Evolutionary conservation across 2,797 vertebrate species (phyloP).

Genomic region (Syngnathus rostellatus): DNA sequence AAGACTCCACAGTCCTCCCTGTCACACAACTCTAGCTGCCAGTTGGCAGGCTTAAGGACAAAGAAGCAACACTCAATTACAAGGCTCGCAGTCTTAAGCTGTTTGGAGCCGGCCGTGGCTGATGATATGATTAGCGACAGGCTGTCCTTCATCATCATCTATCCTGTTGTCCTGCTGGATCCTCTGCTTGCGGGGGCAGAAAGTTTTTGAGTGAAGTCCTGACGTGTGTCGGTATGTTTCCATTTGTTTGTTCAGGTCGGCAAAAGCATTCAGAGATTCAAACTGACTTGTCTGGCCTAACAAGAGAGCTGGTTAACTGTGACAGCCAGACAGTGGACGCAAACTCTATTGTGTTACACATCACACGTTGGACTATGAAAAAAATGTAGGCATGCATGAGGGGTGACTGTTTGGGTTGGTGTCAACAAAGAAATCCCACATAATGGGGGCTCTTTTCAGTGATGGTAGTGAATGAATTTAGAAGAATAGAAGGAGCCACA

Average conservation of each 20-base stretch:
- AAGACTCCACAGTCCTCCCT: slow-evolving; percentile 12
- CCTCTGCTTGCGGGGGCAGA: slow-evolving; percentile 5
- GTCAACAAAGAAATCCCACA: slow-evolving; percentile 1
- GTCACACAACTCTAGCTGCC: slow-evolving; percentile 16
- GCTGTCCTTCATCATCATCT: slow-evolving; percentile 12
- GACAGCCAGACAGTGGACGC: background rate
- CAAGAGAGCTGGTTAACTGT: slow-evolving; percentile 3
- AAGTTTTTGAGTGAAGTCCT: slow-evolving; percentile 1
- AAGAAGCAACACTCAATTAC: slow-evolving; percentile 20
- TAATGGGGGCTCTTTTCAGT: background rate
- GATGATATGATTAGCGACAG: slow-evolving; percentile 25
- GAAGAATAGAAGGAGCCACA: background rate
- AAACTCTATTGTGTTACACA: slow-evolving; percentile 5
- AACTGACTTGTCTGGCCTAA: background rate
- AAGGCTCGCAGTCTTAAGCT: slow-evolving; percentile 18
- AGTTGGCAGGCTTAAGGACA: slow-evolving; percentile 19
- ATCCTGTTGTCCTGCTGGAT: slow-evolving; percentile 6
- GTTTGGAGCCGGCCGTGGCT: slow-evolving; percentile 17
- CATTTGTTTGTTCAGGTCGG: slow-evolving; percentile 22
- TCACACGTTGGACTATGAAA: slow-evolving; percentile 3
- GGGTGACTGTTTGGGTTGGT: slow-evolving; percentile 1
- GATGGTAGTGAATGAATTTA: background rate
- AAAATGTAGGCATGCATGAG: background rate
- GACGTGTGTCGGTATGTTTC: slow-evolving; percentile 6
- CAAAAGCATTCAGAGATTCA: slow-evolving; percentile 1